These are phyloP conservation scores for Salvator merianae DNA, from an alignment of 2,113 vertebrate species.

Conservation along the genomic window DNA sequence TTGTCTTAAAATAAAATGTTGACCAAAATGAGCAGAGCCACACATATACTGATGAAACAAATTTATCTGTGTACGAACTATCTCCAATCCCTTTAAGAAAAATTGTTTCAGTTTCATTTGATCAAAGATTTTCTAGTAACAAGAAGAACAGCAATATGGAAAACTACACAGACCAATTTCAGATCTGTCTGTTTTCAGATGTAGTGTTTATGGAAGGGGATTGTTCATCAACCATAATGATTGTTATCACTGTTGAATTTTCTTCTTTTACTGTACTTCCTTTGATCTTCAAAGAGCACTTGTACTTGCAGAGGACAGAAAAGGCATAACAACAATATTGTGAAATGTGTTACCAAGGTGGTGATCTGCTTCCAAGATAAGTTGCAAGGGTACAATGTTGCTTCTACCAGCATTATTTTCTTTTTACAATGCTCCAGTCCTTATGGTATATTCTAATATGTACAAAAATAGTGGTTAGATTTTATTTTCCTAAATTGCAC, in stretches of 20 bases:
- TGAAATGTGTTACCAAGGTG: background rate
- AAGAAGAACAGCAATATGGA: background rate
- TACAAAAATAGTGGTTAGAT: background rate
- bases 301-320: background rate
- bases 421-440: background rate
- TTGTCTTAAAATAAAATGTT: background rate
- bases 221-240: background rate
- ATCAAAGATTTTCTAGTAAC: background rate
- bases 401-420: background rate
- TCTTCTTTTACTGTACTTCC: background rate
- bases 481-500: background rate
- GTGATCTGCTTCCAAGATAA: background rate
- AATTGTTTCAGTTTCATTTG: too few species aligned
- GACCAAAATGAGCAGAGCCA: background rate
- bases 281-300: conserved; percentile 11
- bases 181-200: background rate
- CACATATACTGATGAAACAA: background rate
- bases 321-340: background rate
- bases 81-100: too few species aligned
- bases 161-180: background rate
- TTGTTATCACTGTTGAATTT: background rate
- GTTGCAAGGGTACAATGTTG: background rate
- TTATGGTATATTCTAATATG: background rate
- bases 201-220: background rate
- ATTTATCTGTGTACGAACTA: too few species aligned